Percentiles rank a stretch among this genome's conserved stretches.
These are phyloP conservation scores for Latrodectus hesperus DNA, from an alignment of 2,888 invertebrate genomes.

Conservation along the genomic window DNA sequence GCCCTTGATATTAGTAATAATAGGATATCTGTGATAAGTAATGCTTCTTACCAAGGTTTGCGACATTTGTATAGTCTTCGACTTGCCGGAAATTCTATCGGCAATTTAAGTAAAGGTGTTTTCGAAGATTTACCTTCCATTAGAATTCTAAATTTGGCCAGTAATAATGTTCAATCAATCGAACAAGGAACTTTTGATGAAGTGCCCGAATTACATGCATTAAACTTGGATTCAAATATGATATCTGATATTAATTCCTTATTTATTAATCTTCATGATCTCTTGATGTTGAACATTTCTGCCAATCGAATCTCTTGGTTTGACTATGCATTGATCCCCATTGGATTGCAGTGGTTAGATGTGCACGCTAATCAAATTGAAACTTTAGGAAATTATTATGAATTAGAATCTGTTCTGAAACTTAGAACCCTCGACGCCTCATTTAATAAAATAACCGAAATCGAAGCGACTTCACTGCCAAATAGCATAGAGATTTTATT, in stretches of 20 bases:
- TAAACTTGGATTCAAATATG: conserved; percentile 89
- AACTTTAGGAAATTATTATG: conserved; percentile 88
- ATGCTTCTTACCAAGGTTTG: conserved; percentile 88
- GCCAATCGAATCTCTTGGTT: conserved; percentile 92
- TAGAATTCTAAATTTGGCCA: conserved; percentile 85
- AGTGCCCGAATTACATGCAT: conserved; percentile 86
- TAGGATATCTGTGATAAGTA: conserved; percentile 86
- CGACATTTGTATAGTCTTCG: conserved; percentile 90
- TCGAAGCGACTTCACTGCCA: conserved; percentile 84
- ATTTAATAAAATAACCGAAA: conserved; percentile 83
- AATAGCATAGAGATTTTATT: conserved; percentile 87
- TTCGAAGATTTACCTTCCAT: conserved; percentile 86
- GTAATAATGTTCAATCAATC: conserved; percentile 86
- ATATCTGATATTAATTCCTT: conserved; percentile 87
- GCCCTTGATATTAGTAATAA: conserved; percentile 95
- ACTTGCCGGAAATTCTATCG: conserved; percentile 91
- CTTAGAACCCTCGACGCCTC: conserved; percentile 92
- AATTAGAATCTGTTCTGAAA: conserved; percentile 85
- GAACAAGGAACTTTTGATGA: conserved; percentile 87
- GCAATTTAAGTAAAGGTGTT: conserved; percentile 86
- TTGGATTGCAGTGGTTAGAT: conserved; percentile 90
- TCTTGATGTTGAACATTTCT: conserved; percentile 93
- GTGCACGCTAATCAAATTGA: conserved; percentile 89
- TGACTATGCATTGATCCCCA: conserved; percentile 89
- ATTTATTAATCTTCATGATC: conserved; percentile 87